Evolutionary conservation across 2,888 invertebrate species (phyloP).

Genomic region (Orthonevra nobilis): DNA sequence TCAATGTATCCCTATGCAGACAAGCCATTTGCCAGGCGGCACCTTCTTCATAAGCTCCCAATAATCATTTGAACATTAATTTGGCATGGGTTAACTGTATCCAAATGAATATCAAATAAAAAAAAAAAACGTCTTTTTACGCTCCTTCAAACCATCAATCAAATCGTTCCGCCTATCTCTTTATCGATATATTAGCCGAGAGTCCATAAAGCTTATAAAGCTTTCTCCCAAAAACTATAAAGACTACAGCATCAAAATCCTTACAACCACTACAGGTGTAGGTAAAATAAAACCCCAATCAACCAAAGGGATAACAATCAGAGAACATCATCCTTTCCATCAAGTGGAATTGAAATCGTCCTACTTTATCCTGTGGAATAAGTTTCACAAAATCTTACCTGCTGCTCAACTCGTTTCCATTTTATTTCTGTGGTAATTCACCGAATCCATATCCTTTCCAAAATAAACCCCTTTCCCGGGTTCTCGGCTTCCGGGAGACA

Average conservation of each 20-base stretch:
- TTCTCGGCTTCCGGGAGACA: background rate
- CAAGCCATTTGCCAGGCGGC: slow-evolving; percentile 1
- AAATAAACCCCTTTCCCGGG: slow-evolving; percentile 24
- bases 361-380: slow-evolving; percentile 1
- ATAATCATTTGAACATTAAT: background rate
- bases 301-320: slow-evolving; percentile 58
- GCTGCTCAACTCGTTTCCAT: slow-evolving; percentile 37
- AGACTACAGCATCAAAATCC: slow-evolving; percentile 11
- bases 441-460: slow-evolving; percentile 35
- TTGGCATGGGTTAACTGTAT: background rate
- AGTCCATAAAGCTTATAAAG: slow-evolving; percentile 4
- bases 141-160: too few relatives aligned
- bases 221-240: background rate
- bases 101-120: too few relatives aligned
- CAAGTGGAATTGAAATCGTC: slow-evolving; percentile 50
- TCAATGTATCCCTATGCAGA: too few relatives aligned
- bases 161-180: too few relatives aligned
- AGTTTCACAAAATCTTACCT: background rate
- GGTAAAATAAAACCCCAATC: slow-evolving; percentile 36
- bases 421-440: slow-evolving; percentile 48
- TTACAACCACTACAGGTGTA: background rate
- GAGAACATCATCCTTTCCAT: slow-evolving; percentile 53
- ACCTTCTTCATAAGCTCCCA: background rate
- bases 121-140: too few relatives aligned
- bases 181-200: background rate